These are phyloP conservation scores for Stylophora pistillata DNA, from an alignment of 64 coral and sea anemone species.

Conservation along the genomic window DNA sequence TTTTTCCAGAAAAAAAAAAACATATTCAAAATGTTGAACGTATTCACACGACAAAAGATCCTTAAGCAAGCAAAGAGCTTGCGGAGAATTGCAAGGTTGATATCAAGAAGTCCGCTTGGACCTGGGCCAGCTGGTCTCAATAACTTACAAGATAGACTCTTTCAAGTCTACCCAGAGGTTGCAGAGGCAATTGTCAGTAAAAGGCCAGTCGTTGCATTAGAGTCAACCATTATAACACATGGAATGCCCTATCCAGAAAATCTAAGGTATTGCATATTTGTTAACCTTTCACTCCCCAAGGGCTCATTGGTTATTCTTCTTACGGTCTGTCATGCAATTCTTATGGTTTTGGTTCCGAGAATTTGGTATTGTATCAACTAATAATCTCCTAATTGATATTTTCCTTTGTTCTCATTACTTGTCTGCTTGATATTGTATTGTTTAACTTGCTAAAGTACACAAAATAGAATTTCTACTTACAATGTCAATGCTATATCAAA, in stretches of 20 bases:
- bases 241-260: conserved; percentile 98
- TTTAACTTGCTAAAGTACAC: no score
- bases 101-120: conserved; percentile 66
- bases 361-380: no score
- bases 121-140: conserved; percentile 41
- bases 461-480: no score
- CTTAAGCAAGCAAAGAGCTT: conserved; percentile 51
- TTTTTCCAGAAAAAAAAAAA: neutral
- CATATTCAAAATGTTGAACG: conserved; percentile 27
- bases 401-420: no score
- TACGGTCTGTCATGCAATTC: no score
- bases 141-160: conserved; percentile 35
- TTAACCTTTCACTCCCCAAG: no score
- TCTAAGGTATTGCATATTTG: conserved; percentile 68
- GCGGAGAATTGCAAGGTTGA: conserved; percentile 14
- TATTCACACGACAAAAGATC: conserved; percentile 4
- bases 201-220: conserved; percentile 89
- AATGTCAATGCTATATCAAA: no score
- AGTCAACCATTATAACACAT: conserved; percentile 95
- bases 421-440: no score
- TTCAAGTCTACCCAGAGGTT: conserved; percentile 82
- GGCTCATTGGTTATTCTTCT: no score
- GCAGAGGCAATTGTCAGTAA: conserved; percentile 74
- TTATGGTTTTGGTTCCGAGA: no score
- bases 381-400: no score